These are phyloP conservation scores for Gallirallus australis DNA, from an alignment of 2,797 vertebrate species.

Conservation along the genomic window DNA sequence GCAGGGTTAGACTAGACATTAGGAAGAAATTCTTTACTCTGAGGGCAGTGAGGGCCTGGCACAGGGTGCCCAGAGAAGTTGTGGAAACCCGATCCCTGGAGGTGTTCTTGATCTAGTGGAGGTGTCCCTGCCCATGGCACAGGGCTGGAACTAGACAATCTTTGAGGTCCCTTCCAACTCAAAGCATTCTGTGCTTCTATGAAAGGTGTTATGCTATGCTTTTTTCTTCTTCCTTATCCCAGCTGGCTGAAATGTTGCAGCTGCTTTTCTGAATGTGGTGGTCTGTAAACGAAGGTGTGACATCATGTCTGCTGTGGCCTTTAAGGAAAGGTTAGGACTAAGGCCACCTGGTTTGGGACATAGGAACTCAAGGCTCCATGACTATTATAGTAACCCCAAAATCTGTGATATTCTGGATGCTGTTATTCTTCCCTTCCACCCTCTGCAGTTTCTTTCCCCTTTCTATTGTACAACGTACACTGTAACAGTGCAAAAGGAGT, in stretches of 20 bases:
- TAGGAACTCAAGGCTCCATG: accelerated
- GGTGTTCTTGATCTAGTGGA: too few relatives aligned
- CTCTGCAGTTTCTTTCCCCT: not conserved
- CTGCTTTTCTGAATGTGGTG: not conserved
- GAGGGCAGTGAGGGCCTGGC: too few relatives aligned
- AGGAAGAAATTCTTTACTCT: too few relatives aligned
- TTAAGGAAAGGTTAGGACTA: not conserved
- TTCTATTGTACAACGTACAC: accelerated
- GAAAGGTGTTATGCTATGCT: accelerated
- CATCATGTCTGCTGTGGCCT: accelerated
- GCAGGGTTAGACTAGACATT: too few relatives aligned
- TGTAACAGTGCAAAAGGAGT: accelerated
- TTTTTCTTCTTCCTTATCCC: not conserved
- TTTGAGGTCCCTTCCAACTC: too few relatives aligned
- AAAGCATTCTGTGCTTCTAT: too few relatives aligned
- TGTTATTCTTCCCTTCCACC: not conserved
- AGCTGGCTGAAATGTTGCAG: not conserved
- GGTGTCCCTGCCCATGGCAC: too few relatives aligned
- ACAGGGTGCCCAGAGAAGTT: too few relatives aligned
- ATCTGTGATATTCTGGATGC: not conserved
- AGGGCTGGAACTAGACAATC: too few relatives aligned
- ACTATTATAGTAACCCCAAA: not conserved
- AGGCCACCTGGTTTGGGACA: accelerated
- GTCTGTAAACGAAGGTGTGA: too few relatives aligned
- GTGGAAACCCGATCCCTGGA: too few relatives aligned